A percentile compares a stretch with the other conserved stretches of the same genome.
Evolutionary conservation across 1,140 invertebrate species (phyloP).

Genomic region (Psilanteris sp.): DNA sequence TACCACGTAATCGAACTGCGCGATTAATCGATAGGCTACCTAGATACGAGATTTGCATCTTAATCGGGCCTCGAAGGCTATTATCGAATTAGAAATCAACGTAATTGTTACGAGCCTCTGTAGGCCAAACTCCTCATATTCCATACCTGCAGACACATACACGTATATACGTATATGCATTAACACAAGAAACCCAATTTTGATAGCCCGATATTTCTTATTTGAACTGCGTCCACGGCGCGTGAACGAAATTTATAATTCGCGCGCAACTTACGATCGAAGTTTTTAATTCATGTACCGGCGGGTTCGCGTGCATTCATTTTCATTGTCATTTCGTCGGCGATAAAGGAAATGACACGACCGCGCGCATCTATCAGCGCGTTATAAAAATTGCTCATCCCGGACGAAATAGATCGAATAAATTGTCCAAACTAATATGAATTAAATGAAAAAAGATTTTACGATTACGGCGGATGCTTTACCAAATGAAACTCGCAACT

Average conservation of each 20-base stretch:
- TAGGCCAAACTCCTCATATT: conserved; percentile 42
- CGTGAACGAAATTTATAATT: conserved; percentile 35
- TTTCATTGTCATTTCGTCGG: conserved; percentile 2
- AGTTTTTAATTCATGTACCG: conserved; percentile 22
- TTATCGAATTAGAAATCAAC: conserved; percentile 59
- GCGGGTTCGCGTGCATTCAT: too few species aligned
- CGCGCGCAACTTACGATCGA: conserved; percentile 14
- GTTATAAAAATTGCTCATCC: too few species aligned
- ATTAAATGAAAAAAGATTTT: too few species aligned
- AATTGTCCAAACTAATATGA: too few species aligned
- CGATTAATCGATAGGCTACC: conserved; percentile 57
- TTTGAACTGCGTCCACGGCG: conserved; percentile 9
- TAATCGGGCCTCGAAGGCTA: conserved; percentile 53
- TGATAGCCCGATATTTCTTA: too few species aligned
- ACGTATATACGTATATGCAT: background rate
- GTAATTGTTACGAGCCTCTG: conserved; percentile 48
- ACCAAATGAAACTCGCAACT: too few species aligned
- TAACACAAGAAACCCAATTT: too few species aligned
- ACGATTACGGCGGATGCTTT: too few species aligned
- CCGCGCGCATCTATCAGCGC: too few species aligned
- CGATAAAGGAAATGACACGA: too few species aligned
- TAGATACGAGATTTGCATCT: conserved; percentile 63
- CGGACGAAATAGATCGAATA: too few species aligned
- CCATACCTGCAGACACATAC: conserved; percentile 6
- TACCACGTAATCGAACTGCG: conserved; percentile 59